Evolutionary conservation across 2,113 vertebrate species (phyloP).

Genomic region (Mus spicilegus): DNA sequence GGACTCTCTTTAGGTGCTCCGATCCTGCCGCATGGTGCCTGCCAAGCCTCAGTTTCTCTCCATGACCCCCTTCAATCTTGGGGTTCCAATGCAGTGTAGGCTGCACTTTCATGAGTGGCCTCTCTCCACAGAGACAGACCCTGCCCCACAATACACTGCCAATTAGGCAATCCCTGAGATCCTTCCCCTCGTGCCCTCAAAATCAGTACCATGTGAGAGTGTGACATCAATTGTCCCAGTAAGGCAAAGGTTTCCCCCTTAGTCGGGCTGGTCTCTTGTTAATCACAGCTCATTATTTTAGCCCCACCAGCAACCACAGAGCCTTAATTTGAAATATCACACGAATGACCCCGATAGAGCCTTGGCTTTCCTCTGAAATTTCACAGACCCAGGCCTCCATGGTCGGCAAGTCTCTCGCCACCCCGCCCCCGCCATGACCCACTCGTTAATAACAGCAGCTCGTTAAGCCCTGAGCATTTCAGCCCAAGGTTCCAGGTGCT

Average conservation of each 20-base stretch:
- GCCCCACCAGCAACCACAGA: neutral
- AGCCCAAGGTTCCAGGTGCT: neutral
- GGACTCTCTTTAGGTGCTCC: neutral
- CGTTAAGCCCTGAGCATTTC: neutral
- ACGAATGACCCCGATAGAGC: neutral
- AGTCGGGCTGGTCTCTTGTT: neutral
- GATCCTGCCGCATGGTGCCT: neutral
- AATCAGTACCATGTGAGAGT: neutral
- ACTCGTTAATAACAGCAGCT: neutral
- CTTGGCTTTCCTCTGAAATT: neutral
- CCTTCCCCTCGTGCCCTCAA: neutral
- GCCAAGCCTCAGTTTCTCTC: neutral
- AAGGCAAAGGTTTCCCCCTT: neutral
- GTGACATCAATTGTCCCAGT: neutral
- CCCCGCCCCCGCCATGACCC: neutral
- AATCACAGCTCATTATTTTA: neutral
- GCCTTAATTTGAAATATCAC: neutral
- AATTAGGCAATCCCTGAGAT: neutral
- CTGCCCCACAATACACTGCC: neutral
- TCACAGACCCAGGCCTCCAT: neutral
- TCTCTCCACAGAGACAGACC: neutral
- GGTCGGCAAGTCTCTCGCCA: neutral
- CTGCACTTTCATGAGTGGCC: neutral
- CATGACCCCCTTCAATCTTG: neutral
- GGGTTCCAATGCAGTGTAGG: neutral